Conservation (phyloP, 2,113 vertebrate species). For the Passer domesticus region DNA sequence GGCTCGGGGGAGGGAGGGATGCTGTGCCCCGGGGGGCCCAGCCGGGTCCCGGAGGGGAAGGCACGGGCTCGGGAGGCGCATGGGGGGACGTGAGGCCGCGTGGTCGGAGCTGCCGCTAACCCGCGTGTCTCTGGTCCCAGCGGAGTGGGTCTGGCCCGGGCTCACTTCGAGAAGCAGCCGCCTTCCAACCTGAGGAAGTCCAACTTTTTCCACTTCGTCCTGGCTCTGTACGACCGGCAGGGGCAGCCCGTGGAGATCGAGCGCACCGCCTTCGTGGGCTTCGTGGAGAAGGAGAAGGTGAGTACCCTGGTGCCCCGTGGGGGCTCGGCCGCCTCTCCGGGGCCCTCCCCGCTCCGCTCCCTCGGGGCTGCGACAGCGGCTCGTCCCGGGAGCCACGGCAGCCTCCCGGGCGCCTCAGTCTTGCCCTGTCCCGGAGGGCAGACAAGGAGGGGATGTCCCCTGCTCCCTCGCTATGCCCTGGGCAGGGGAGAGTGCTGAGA, state of each 20-base stretch:
- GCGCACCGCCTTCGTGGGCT: conserved; percentile 94
- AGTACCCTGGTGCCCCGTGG: conserved; percentile 30
- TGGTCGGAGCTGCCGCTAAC: conserved; percentile 52
- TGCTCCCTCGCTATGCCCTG: not conserved
- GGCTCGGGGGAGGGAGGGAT: not conserved
- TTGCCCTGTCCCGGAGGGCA: not conserved
- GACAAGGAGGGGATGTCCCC: not conserved
- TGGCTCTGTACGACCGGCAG: conserved; percentile 97
- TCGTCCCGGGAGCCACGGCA: not conserved
- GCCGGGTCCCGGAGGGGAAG: not conserved
- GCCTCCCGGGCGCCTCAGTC: not conserved
- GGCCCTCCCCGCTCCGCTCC: not conserved
- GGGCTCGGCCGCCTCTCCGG: not conserved
- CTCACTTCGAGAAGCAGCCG: conserved; percentile 99
- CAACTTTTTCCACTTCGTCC: conserved; percentile 99
- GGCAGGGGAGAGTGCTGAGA: not conserved
- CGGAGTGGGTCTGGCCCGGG: conserved; percentile 96
- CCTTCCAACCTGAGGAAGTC: conserved; percentile 98
- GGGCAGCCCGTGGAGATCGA: conserved; percentile 98
- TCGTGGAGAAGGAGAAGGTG: conserved; percentile 98
- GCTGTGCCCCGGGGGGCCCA: not conserved
- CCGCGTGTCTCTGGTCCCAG: conserved; percentile 80
- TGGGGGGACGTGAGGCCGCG: not conserved
- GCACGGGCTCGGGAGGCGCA: not conserved
- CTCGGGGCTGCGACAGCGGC: not conserved